Percentiles rank a stretch among this genome's conserved stretches.
Evolutionary conservation across 2,113 vertebrate species (phyloP).

Genomic region (Regulus satrapa): DNA sequence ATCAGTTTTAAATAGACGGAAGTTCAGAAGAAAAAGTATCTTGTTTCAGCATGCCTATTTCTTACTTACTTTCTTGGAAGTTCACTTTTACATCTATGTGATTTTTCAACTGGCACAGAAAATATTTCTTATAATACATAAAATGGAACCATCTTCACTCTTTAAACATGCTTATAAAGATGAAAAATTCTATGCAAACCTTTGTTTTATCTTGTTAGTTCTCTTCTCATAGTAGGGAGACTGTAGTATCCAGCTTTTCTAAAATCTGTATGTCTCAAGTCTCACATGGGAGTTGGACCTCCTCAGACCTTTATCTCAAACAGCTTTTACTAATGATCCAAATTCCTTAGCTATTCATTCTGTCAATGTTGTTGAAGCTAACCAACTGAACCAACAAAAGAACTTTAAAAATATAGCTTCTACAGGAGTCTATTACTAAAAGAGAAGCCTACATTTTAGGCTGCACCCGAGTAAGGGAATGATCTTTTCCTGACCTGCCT

Average conservation of each 20-base stretch:
- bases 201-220: background rate
- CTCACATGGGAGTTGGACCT: background rate
- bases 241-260: background rate
- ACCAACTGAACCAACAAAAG: background rate
- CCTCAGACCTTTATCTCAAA: background rate
- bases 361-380: background rate
- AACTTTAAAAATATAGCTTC: background rate
- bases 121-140: background rate
- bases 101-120: background rate
- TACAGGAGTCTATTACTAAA: background rate
- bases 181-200: background rate
- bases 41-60: background rate
- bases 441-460: background rate
- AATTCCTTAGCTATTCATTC: background rate
- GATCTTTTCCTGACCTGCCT: background rate
- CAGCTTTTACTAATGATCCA: background rate
- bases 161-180: background rate
- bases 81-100: background rate
- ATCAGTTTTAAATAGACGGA: background rate
- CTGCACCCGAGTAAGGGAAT: background rate
- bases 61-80: background rate
- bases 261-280: background rate
- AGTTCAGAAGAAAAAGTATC: background rate
- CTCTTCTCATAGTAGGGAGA: background rate
- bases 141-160: background rate